Percentiles rank a stretch among this genome's conserved stretches.
Conservation (phyloP, 2,888 invertebrate species). For the Catocala nupta region DNA sequence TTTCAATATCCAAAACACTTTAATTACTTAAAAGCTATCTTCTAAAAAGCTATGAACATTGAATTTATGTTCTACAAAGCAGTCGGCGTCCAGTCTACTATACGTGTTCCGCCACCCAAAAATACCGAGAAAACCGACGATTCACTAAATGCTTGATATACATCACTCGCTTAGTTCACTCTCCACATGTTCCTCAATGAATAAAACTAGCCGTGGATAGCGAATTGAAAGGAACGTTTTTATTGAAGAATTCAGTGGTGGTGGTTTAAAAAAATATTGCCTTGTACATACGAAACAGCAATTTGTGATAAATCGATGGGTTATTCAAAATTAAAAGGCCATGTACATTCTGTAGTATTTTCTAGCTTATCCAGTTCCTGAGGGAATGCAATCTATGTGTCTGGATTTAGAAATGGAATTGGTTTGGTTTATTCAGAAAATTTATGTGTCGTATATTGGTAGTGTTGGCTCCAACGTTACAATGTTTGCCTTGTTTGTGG, state of each 20-base stretch:
- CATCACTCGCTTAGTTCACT: slow-evolving; percentile 31
- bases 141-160: slow-evolving; percentile 18
- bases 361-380: slow-evolving; percentile 17
- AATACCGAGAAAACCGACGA: slow-evolving; percentile 9
- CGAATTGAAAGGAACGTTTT: slow-evolving; percentile 15
- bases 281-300: slow-evolving; percentile 25
- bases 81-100: slow-evolving; percentile 20
- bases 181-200: slow-evolving; percentile 12
- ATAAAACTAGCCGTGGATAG: slow-evolving; percentile 32
- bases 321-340: slow-evolving; percentile 39
- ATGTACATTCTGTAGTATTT: slow-evolving; percentile 28
- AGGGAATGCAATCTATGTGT: slow-evolving; percentile 29
- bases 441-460: slow-evolving; percentile 1
- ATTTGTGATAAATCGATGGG: slow-evolving; percentile 41
- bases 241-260: slow-evolving; percentile 4
- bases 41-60: slow-evolving; percentile 57
- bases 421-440: slow-evolving; percentile 23
- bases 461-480: not conserved
- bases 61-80: slow-evolving; percentile 55
- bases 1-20: slow-evolving; percentile 53
- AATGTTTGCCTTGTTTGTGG: not conserved
- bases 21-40: slow-evolving; percentile 69
- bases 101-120: slow-evolving; percentile 16
- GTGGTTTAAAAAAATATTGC: slow-evolving; percentile 32
- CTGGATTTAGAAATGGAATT: slow-evolving; percentile 19